Evolutionary conservation across 2,113 vertebrate species (phyloP), one percentile per base, ranked within the genome.

Genomic region (Cephalopholis sonnerati): DNA sequence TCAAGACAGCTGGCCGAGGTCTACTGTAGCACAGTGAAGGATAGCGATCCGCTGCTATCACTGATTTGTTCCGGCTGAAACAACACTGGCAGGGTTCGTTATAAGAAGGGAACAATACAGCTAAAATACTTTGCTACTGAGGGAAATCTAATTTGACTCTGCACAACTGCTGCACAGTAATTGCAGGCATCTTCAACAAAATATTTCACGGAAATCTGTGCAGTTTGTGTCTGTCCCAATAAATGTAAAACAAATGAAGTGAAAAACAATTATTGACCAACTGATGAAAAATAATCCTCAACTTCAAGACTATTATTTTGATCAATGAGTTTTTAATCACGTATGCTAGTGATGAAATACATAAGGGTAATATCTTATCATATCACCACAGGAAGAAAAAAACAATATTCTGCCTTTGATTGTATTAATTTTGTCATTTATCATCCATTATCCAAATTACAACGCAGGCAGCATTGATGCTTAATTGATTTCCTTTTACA

Each of bases 401-500:
- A 24, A 36, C 32, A 66, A 75, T 71, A 74, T 53, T 77, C 24
- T 18, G 20, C 77, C 68, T 74, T 89, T 89, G 51, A 92, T 74
- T 77, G 44, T 86, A 94, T 91, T 81, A 85, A 89, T 83, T 81
- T 20, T 73, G 79, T 79, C 59, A 93, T 92, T 91, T 90, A 81
- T 91, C 75, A 77, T 73, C 63, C 87, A 92, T 79, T 91, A 50
- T 85, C 92, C 73, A 93, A 94, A 93, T 94, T 80, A 81, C 61
- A 66, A 66, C 3, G 32, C 32, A 44, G 41, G 63, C 83, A 64
- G 29, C 81, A 92, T n/a, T 88, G 71, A 88, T 61, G 90, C 67
- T 63, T 82, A 85, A 90, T 83, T 85, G 81, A 83, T 95, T 70
- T 61, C 85, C 85, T 91, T 84, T 80, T 75, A n/a, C 53, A 84